A percentile compares a stretch with the other conserved stretches of the same genome.
Conservation (phyloP, 1,140 invertebrate species). For the Orchestia grillus region DNA sequence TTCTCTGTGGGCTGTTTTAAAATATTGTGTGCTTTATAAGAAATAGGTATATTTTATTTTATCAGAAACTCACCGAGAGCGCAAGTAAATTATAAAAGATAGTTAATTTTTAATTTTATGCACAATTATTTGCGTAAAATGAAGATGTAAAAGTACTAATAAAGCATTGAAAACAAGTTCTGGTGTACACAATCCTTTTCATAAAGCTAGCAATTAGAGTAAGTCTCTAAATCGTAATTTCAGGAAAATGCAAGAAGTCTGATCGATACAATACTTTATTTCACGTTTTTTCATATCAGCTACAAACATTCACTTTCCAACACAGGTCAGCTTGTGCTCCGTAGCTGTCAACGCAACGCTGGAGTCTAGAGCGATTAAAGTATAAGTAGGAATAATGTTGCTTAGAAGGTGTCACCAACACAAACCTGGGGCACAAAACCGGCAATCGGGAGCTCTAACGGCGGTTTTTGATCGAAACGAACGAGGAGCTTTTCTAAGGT, state of each 20-base stretch:
- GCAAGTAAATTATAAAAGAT: too few species aligned
- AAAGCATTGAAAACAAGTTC: too few species aligned
- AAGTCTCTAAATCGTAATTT: neutral
- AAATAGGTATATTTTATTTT: too few species aligned
- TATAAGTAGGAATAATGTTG: slow-evolving; percentile 46
- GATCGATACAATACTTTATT: slow-evolving; percentile 48
- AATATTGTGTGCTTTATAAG: too few species aligned
- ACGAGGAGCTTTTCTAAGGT: neutral
- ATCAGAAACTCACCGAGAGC: too few species aligned
- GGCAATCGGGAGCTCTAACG: neutral
- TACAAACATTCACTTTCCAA: slow-evolving; percentile 48
- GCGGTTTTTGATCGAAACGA: neutral
- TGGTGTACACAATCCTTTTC: neutral
- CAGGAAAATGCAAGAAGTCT: neutral
- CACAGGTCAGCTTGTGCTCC: slow-evolving; percentile 53
- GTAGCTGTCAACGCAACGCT: slow-evolving; percentile 6
- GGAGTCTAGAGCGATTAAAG: slow-evolving; percentile 37
- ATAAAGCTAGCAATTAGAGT: neutral
- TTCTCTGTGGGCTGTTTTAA: too few species aligned
- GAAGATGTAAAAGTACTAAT: too few species aligned
- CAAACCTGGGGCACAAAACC: neutral
- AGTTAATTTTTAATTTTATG: too few species aligned
- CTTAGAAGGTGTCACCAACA: neutral
- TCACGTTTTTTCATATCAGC: slow-evolving; percentile 17
- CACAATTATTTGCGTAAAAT: too few species aligned